A percentile compares a stretch with the other conserved stretches of the same genome.
These are phyloP conservation scores for Agrypnia vestita DNA, from an alignment of 1,140 invertebrate genomes.

Conservation along the genomic window DNA sequence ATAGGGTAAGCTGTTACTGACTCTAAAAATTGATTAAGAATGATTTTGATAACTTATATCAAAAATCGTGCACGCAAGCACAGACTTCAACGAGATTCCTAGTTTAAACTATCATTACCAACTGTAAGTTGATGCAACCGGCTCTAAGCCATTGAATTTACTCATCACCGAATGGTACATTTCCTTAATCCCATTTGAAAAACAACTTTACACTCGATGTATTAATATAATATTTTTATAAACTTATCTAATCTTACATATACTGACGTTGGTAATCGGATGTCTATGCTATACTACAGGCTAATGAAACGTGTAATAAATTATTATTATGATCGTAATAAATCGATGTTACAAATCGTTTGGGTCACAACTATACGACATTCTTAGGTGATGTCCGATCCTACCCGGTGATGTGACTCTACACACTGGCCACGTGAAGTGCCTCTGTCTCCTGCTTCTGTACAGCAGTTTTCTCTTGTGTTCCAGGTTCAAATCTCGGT, in stretches of 20 bases:
- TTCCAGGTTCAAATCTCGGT: neutral
- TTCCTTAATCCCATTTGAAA: neutral
- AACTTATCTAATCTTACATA: too few species aligned
- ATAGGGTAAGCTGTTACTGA: too few species aligned
- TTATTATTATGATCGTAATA: neutral
- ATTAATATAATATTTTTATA: neutral
- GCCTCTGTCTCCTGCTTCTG: slow-evolving; percentile 13
- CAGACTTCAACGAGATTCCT: too few species aligned
- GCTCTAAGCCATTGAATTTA: too few species aligned
- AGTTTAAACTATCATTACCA: too few species aligned
- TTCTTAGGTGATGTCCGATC: slow-evolving; percentile 69
- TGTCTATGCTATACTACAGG: neutral
- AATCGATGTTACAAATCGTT: neutral
- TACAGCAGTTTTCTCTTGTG: neutral
- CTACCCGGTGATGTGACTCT: slow-evolving; percentile 71
- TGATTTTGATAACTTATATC: too few species aligned
- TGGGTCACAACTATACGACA: slow-evolving; percentile 69
- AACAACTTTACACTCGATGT: neutral
- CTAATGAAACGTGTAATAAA: neutral
- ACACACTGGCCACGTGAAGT: slow-evolving; percentile 68
- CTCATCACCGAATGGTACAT: too few species aligned
- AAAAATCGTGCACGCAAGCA: too few species aligned
- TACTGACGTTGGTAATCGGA: too few species aligned
- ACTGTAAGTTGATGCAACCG: too few species aligned
- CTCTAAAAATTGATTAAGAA: too few species aligned